phyloP scores from a whole-genome alignment of 35 echinoderm and acorn worm genomes.

The Ophioderma brevispina region DNA sequence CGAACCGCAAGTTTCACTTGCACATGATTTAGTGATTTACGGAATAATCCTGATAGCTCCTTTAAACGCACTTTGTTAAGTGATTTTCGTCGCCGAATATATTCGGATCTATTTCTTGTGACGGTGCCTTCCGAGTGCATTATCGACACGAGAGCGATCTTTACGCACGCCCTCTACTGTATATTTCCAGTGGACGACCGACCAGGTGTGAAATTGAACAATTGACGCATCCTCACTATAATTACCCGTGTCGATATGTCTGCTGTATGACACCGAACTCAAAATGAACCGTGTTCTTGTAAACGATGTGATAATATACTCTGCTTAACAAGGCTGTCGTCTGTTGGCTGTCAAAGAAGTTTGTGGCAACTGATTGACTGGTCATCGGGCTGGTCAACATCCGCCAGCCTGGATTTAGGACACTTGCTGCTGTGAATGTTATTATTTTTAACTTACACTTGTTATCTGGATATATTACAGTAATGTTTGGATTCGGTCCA shows the following conservation, averaged over 20 bases:
- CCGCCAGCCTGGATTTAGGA: not conserved
- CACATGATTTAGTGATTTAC: not conserved
- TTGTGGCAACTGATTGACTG: not conserved
- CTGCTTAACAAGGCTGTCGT: not conserved
- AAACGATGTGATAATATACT: slow-evolving; percentile 5
- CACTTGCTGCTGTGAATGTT: not conserved
- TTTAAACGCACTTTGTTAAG: not conserved
- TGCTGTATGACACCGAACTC: not conserved
- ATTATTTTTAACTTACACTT: not conserved
- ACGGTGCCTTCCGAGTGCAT: not conserved
- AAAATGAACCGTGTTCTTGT: not conserved
- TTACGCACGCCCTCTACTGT: not conserved
- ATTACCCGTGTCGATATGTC: not conserved
- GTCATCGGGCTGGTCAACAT: not conserved
- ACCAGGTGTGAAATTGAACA: not conserved
- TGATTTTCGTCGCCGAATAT: not conserved
- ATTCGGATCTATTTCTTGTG: not conserved
- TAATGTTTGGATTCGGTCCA: not conserved
- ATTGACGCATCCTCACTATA: not conserved
- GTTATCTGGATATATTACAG: not conserved
- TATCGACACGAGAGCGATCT: not conserved
- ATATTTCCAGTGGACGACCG: not conserved
- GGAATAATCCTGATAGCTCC: not conserved
- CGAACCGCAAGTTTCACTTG: no score
- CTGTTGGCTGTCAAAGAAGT: not conserved